Conservation (phyloP, 2,888 invertebrate genomes). For the Toxonevra muliebris region DNA sequence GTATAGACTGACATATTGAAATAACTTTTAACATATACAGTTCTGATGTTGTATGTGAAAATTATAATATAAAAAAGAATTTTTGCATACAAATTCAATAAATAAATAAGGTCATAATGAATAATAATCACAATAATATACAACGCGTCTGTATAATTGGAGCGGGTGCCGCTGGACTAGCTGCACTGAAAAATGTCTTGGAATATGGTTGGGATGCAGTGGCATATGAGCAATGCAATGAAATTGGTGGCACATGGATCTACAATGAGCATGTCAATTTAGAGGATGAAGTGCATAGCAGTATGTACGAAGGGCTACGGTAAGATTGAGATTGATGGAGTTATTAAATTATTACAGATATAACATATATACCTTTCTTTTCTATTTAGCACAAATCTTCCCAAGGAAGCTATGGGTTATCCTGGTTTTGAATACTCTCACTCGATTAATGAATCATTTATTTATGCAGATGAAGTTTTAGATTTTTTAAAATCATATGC, state of each 20-base stretch:
- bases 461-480: conserved; percentile 78
- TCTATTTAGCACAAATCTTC: conserved; percentile 82
- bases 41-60: too few species aligned
- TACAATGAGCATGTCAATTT: conserved; percentile 78
- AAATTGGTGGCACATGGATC: conserved; percentile 92
- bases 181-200: conserved; percentile 77
- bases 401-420: conserved; percentile 93
- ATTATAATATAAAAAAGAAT: too few species aligned
- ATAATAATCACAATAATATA: conserved; percentile 19
- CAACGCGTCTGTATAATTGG: conserved; percentile 76
- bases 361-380: background rate
- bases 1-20: too few species aligned
- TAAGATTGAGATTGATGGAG: conserved; percentile 66
- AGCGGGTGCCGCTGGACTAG: conserved; percentile 89
- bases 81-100: too few species aligned
- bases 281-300: conserved; percentile 83
- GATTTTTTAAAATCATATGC: conserved; percentile 79
- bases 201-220: conserved; percentile 68
- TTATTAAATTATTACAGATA: conserved; percentile 5
- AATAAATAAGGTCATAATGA: too few species aligned
- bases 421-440: conserved; percentile 84
- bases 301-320: conserved; percentile 92
- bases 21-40: too few species aligned
- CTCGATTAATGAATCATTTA: conserved; percentile 72
- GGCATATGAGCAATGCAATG: conserved; percentile 79